Percentiles rank a stretch among this genome's conserved stretches.
These are phyloP conservation scores for Ariolimax columbianus DNA, from an alignment of 2,888 invertebrate genomes.

Conservation along the genomic window DNA sequence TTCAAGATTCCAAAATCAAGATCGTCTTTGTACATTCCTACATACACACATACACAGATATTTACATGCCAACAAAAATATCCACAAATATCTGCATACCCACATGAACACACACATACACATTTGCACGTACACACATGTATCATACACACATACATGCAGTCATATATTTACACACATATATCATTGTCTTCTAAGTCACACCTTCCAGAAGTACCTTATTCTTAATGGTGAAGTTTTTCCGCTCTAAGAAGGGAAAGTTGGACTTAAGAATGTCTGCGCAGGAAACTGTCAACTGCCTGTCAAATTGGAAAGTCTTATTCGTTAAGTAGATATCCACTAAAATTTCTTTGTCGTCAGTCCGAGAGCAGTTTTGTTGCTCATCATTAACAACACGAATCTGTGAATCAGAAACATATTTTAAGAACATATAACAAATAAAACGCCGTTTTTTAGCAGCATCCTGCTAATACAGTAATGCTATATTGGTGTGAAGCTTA, in stretches of 20 bases:
- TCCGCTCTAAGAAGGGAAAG: constrained; percentile 47
- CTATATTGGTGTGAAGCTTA: too few relatives aligned
- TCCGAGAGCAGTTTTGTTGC: constrained; percentile 47
- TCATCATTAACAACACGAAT: constrained; percentile 46
- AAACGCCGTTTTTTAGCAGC: too few relatives aligned
- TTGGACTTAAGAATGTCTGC: constrained; percentile 60
- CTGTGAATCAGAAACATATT: constrained; percentile 18
- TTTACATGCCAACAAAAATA: too few relatives aligned
- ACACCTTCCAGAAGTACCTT: not conserved
- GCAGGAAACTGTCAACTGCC: constrained; percentile 60
- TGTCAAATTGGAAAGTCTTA: constrained; percentile 62
- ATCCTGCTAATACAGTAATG: too few relatives aligned
- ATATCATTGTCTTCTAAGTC: too few relatives aligned
- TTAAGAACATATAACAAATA: not conserved
- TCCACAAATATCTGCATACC: too few relatives aligned
- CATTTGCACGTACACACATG: not conserved
- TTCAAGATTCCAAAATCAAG: too few relatives aligned
- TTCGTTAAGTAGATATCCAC: constrained; percentile 66
- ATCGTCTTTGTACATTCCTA: too few relatives aligned
- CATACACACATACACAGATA: too few relatives aligned
- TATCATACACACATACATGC: constrained; percentile 10
- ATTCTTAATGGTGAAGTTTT: constrained; percentile 23
- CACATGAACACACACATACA: too few relatives aligned
- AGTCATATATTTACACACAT: not conserved
- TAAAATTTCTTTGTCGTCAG: constrained; percentile 51